Base-by-base conservation (phyloP, 2,113 vertebrate species). In the Regulus satrapa region DNA sequence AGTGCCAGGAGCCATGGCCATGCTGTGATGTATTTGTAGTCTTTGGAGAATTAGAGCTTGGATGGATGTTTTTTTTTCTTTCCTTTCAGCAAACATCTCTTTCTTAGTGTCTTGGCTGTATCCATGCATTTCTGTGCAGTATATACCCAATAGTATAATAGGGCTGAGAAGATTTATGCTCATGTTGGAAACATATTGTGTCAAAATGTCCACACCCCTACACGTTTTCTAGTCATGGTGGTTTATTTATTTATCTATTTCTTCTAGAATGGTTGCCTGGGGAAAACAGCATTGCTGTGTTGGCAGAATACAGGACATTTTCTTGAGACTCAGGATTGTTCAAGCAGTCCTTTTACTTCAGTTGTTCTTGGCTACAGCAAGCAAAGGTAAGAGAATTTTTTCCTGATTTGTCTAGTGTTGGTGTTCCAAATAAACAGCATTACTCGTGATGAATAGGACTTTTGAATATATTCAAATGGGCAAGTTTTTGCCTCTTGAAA, bases 191-290 rank as follows among this genome's bases (percentile, higher is more conserved):
- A 34, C 4, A 8, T 68, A 32, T 58, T 84, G 59, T 75, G 18
- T 79, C 23, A 4, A 46, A 48, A 18, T 73, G 58, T 77, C 34
- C 58, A 26, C 34, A 75, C 26, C 67, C 18, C 34, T 95, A 55
- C 26, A 43, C 1, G 12, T 77, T 67, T 92, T 80, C 12, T 88
- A n/a, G 54, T 77, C 59, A 34, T 16, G 41, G 13, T 61, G 24
- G 4, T 55, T 81, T 87, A 7, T 75, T 88, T 95, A 41, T 68
- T 76, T 63, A 6, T 80, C 95, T 36, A 0, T 85, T 92, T 78
- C 23, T 97, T 96, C 68, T 81, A 98, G 98, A 87, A 98, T 98
- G 98, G 78, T 96, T 96, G 84, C 94, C 91, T 95, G 67, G 94
- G 95, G 88, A 43, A 85, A 94, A 41, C 88, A 96, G 31, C 87